Percentiles rank a stretch among this genome's conserved stretches.
These are phyloP conservation scores for Metaphire vulgaris DNA, from an alignment of 1,140 invertebrate species.

Conservation along the genomic window DNA sequence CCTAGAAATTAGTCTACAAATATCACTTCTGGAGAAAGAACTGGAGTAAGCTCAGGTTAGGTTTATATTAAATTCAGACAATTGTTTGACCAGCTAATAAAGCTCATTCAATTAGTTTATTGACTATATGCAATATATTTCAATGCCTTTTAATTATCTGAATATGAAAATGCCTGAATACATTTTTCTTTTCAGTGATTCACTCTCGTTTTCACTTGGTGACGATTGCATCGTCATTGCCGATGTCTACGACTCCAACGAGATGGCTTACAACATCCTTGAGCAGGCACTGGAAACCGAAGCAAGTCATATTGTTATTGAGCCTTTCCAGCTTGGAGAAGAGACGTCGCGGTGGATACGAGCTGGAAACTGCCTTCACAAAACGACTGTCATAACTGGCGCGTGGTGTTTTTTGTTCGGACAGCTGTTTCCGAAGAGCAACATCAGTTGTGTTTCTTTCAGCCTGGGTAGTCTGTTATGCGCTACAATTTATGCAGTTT, in stretches of 20 bases:
- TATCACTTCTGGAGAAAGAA: no score
- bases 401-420: conserved; percentile 66
- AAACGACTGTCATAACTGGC: conserved; percentile 77
- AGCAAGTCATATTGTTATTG: conserved; percentile 76
- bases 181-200: not conserved
- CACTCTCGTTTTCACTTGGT: not conserved
- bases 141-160: no score
- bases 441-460: conserved; percentile 62
- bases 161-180: not conserved
- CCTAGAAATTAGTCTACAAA: no score
- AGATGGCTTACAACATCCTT: conserved; percentile 61
- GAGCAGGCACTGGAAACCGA: conserved; percentile 78
- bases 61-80: no score
- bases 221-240: not conserved
- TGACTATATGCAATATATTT: no score
- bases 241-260: not conserved
- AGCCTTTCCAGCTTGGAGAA: conserved; percentile 79
- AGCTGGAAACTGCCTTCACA: conserved; percentile 87
- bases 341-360: conserved; percentile 90
- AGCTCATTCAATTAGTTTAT: no score
- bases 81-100: no score
- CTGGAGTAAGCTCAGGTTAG: no score
- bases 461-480: conserved; percentile 67
- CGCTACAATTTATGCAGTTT: conserved; percentile 73
- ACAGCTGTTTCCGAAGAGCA: conserved; percentile 63